A percentile compares a stretch with the other conserved stretches of the same genome.
Conservation (phyloP, 2,888 invertebrate species). For the Amphipoea lucens region DNA sequence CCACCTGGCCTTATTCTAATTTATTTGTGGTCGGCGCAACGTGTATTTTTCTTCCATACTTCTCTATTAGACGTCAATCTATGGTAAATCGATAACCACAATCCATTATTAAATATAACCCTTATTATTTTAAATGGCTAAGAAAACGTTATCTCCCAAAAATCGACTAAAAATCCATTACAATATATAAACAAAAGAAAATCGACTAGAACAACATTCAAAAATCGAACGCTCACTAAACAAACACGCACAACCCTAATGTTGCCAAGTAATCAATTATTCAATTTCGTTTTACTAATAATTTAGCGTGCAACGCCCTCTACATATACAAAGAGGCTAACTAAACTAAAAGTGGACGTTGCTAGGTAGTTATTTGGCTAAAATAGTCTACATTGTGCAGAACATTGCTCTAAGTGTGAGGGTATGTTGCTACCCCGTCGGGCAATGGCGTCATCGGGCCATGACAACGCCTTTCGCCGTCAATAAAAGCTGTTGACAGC, state of each 20-base stretch:
- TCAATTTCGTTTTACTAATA: conserved; percentile 29
- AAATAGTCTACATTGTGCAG: conserved; percentile 8
- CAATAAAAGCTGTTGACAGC: not conserved
- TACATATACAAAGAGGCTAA: conserved; percentile 16
- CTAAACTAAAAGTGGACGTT: not conserved
- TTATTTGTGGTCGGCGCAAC: no score
- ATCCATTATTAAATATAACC: not conserved
- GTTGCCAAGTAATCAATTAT: conserved; percentile 39
- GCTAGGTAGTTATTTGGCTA: not conserved
- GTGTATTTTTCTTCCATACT: no score
- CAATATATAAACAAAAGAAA: conserved; percentile 25
- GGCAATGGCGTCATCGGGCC: conserved; percentile 37
- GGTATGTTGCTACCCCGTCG: conserved; percentile 23
- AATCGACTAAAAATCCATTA: conserved; percentile 6
- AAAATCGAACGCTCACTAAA: conserved; percentile 18
- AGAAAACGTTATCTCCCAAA: not conserved
- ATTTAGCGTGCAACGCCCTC: conserved; percentile 36
- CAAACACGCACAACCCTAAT: conserved; percentile 36
- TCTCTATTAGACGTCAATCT: no score
- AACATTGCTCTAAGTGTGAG: not conserved
- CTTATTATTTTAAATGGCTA: not conserved
- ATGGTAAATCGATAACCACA: not conserved
- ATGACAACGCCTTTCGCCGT: conserved; percentile 54
- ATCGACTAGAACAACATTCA: conserved; percentile 27
- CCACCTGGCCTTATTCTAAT: no score